Evolutionary conservation across 2,113 vertebrate species (phyloP).

Genomic region (Microtus ochrogaster): DNA sequence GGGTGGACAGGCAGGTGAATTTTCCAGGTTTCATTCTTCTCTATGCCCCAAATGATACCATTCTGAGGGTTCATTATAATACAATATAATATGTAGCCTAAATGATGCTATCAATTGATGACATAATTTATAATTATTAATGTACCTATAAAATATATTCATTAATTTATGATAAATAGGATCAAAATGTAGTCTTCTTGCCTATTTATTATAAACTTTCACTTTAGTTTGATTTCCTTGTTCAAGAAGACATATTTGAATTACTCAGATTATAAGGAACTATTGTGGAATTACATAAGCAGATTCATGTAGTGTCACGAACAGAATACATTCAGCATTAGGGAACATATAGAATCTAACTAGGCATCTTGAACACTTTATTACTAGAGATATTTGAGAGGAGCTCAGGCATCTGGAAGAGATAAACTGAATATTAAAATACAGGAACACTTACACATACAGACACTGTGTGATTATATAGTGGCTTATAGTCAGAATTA

Average conservation of each 20-base stretch:
- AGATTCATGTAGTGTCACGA: background rate
- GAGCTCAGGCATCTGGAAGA: background rate
- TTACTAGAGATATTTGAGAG: constrained; percentile 19
- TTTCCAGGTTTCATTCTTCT: constrained; percentile 28
- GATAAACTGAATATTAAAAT: constrained; percentile 38
- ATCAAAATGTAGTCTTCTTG: constrained; percentile 1
- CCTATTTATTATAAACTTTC: background rate
- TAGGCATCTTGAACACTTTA: background rate
- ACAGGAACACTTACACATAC: background rate
- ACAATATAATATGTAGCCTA: background rate
- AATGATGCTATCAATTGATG: background rate
- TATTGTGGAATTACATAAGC: background rate
- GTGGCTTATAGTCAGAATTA: background rate
- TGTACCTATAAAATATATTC: background rate
- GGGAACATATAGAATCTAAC: background rate
- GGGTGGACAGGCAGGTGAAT: background rate
- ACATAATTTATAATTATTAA: background rate
- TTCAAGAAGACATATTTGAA: background rate
- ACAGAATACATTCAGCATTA: background rate
- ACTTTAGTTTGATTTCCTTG: constrained; percentile 32
- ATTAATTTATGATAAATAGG: background rate
- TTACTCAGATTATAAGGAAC: background rate
- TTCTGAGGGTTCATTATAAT: background rate
- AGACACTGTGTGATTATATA: background rate
- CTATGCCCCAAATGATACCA: background rate